A percentile compares a stretch with the other conserved stretches of the same genome.
phyloP scores from a whole-genome alignment of 2,888 invertebrate species.

The Cataglyphis rosenhaueri region DNA sequence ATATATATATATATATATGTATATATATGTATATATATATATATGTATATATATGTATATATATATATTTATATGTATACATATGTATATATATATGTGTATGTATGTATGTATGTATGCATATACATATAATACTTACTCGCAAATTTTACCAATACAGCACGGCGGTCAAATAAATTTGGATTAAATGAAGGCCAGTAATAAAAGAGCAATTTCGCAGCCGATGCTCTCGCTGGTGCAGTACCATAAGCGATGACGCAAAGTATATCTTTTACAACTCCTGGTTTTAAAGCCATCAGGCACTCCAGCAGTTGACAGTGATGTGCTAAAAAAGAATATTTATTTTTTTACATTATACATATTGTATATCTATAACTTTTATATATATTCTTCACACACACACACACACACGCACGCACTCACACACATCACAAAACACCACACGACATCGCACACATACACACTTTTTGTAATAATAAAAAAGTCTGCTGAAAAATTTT shows the following conservation, averaged over 20 bases:
- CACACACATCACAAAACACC: no score
- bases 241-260: conserved; percentile 99
- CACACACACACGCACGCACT: no score
- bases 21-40: no score
- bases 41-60: no score
- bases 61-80: no score
- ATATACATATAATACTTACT: conserved; percentile 86
- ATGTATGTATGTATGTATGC: background rate
- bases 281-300: conserved; percentile 96
- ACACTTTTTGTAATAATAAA: background rate
- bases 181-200: conserved; percentile 99
- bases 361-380: background rate
- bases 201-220: conserved; percentile 98
- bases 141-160: conserved; percentile 94
- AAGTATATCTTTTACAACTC: conserved; percentile 96
- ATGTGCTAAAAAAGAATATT: conserved; percentile 89
- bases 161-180: conserved; percentile 95
- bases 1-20: no score
- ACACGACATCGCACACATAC: background rate
- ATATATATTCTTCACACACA: background rate
- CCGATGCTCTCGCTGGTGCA: conserved; percentile 96
- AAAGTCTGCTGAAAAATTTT: background rate
- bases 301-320: conserved; percentile 99
- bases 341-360: background rate
- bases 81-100: background rate